Evolutionary conservation across 2,113 vertebrate species (phyloP).

Genomic region (Scopus umbretta): DNA sequence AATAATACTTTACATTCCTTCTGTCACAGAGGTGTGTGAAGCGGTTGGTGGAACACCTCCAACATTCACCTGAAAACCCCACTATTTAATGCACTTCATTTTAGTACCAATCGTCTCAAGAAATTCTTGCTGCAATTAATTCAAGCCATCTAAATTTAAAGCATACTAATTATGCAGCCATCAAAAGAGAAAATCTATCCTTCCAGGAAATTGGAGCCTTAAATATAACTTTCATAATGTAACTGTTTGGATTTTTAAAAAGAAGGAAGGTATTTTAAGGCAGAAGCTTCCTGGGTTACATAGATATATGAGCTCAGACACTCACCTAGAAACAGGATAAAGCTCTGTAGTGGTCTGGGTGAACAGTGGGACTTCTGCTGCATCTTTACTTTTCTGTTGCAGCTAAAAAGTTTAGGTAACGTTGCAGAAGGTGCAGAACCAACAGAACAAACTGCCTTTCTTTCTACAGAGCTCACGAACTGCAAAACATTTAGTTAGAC

Average conservation of each 20-base stretch:
- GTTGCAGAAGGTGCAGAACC: not conserved
- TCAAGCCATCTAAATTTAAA: constrained; percentile 68
- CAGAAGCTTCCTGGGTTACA: not conserved
- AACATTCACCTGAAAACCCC: constrained; percentile 27
- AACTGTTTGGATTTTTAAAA: constrained; percentile 39
- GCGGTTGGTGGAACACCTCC: constrained; percentile 27
- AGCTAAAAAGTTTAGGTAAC: not conserved
- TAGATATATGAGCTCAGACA: not conserved
- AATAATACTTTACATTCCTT: constrained; percentile 35
- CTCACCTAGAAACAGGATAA: not conserved
- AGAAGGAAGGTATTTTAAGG: not conserved
- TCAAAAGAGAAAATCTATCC: constrained; percentile 42
- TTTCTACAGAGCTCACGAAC: not conserved
- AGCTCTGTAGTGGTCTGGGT: not conserved
- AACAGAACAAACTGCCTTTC: not conserved
- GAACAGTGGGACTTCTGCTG: not conserved
- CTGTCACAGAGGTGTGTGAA: constrained; percentile 17
- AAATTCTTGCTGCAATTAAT: constrained; percentile 67
- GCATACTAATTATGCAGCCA: constrained; percentile 62
- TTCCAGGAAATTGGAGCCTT: constrained; percentile 61
- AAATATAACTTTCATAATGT: constrained; percentile 58
- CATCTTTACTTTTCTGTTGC: not conserved
- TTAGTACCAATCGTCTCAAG: constrained; percentile 36
- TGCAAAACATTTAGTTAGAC: not conserved
- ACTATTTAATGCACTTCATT: constrained; percentile 40